A percentile compares a stretch with the other conserved stretches of the same genome.
These are phyloP conservation scores for Cardiocondyla obscurior DNA, from an alignment of 1,140 invertebrate genomes.

Conservation along the genomic window DNA sequence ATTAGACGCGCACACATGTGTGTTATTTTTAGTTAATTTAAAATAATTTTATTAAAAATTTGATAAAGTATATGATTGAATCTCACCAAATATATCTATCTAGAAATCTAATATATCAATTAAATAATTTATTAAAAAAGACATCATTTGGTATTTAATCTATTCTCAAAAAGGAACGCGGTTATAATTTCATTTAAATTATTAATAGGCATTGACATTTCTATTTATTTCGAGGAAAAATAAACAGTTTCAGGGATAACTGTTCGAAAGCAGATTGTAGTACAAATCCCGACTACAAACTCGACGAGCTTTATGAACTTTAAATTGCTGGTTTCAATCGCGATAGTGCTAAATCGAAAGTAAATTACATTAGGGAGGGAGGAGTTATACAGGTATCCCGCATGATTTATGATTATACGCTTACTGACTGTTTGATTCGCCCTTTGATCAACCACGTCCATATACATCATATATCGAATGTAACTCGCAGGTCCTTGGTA, in stretches of 20 bases:
- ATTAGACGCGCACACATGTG: too few relatives aligned
- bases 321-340: constrained; percentile 1
- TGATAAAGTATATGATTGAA: neutral
- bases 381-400: neutral
- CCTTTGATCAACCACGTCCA: constrained; percentile 1
- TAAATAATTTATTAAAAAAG: too few relatives aligned
- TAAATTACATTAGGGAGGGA: neutral
- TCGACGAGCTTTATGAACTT: neutral
- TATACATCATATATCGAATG: constrained; percentile 36
- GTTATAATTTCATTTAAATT: neutral
- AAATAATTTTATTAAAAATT: neutral
- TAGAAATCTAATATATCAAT: neutral
- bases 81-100: neutral
- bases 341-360: neutral
- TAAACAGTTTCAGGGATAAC: neutral
- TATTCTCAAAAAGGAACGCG: neutral
- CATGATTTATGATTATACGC: constrained; percentile 46
- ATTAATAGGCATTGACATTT: neutral
- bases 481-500: constrained; percentile 31
- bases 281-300: neutral
- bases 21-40: neutral
- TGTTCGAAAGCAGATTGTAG: neutral
- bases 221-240: neutral
- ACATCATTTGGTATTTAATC: neutral
- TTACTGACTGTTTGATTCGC: constrained; percentile 28